Conservation (phyloP, 2,888 invertebrate species). For the Plusia festucae region DNA sequence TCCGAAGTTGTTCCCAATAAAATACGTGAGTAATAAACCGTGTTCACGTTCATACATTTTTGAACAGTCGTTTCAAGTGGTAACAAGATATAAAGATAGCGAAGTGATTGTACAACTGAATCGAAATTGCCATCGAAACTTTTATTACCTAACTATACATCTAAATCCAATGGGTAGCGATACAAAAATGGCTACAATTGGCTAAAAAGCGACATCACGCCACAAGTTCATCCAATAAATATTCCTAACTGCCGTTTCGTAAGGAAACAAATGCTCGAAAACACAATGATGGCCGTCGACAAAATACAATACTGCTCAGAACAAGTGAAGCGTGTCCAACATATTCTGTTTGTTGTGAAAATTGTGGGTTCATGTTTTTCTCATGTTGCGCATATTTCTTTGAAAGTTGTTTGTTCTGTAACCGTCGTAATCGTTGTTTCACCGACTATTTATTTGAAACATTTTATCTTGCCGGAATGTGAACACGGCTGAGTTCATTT, state of each 20-base stretch:
- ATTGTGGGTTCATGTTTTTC: conserved; percentile 79
- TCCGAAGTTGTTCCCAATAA: conserved; percentile 32
- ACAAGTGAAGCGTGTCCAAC: conserved; percentile 83
- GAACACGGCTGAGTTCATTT: conserved; percentile 39
- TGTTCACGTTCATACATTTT: conserved; percentile 34
- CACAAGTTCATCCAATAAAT: conserved; percentile 88
- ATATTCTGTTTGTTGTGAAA: conserved; percentile 84
- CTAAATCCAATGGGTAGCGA: conserved; percentile 58
- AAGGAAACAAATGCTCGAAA: conserved; percentile 88
- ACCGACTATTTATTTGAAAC: conserved; percentile 37
- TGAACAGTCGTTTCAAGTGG: conserved; percentile 49
- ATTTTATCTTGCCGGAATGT: conserved; percentile 53
- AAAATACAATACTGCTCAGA: conserved; percentile 83
- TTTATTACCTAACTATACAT: conserved; percentile 75
- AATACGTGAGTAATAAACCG: conserved; percentile 48
- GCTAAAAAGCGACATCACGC: conserved; percentile 84
- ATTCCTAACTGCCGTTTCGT: conserved; percentile 86
- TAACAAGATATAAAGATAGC: conserved; percentile 54
- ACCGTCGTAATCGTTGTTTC: conserved; percentile 59
- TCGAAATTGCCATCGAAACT: conserved; percentile 73
- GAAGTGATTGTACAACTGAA: conserved; percentile 60
- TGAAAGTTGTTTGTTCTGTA: conserved; percentile 74
- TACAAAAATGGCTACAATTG: conserved; percentile 82
- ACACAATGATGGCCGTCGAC: conserved; percentile 83
- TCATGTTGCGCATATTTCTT: conserved; percentile 68